Evolutionary conservation across 2,888 invertebrate genomes (phyloP).

Genomic region (Temnothorax unifasciatus): DNA sequence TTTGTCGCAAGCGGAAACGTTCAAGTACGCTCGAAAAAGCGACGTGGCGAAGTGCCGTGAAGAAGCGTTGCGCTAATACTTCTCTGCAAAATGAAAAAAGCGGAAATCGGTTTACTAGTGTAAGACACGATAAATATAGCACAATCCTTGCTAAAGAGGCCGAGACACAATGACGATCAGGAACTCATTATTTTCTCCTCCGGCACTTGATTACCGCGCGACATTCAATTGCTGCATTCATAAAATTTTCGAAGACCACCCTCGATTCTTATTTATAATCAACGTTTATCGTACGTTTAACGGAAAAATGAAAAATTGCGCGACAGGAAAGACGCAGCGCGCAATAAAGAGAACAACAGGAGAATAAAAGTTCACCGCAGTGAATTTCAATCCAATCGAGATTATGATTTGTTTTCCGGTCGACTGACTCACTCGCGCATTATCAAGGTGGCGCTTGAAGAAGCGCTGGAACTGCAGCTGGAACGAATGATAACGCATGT

Average conservation of each 20-base stretch:
- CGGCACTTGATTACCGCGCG: neutral
- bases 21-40: conserved; percentile 2
- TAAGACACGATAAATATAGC: neutral
- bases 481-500: conserved; percentile 27
- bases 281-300: neutral
- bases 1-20: neutral
- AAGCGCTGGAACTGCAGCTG: conserved; percentile 50
- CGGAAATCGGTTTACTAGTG: conserved; percentile 6
- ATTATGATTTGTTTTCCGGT: conserved; percentile 56
- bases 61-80: neutral
- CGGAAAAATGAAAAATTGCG: neutral
- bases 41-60: neutral
- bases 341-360: neutral
- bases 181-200: neutral
- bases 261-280: neutral
- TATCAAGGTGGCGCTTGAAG: conserved; percentile 61
- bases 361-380: neutral
- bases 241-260: neutral
- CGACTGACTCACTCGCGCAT: conserved; percentile 41
- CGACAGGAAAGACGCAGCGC: neutral
- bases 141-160: neutral
- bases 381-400: conserved; percentile 15
- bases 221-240: neutral
- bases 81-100: neutral
- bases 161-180: neutral